Percentiles rank a stretch among this genome's conserved stretches.
These are phyloP conservation scores for Toxostoma redivivum DNA, from an alignment of 2,113 vertebrate species.

Conservation along the genomic window DNA sequence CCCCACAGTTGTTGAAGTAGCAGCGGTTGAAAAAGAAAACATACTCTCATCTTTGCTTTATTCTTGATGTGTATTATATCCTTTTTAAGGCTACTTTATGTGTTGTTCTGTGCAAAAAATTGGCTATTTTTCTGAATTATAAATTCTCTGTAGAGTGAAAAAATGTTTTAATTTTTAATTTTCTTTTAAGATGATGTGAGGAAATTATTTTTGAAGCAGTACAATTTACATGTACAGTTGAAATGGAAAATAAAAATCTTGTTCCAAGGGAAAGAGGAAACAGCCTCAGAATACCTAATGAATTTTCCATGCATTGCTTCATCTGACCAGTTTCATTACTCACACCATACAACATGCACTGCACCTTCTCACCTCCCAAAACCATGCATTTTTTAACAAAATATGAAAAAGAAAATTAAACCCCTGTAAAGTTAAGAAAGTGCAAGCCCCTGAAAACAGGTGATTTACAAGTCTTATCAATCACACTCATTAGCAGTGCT, in stretches of 20 bases:
- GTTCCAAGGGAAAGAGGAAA: slow-evolving; percentile 3
- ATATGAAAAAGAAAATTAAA: background rate
- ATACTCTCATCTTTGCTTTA: background rate
- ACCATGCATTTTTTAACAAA: background rate
- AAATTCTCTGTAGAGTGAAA: background rate
- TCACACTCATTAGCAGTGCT: background rate
- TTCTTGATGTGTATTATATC: background rate
- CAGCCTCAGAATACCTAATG: background rate
- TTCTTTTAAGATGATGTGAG: background rate
- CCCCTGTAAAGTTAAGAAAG: background rate
- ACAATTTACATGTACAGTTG: background rate
- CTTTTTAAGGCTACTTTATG: background rate
- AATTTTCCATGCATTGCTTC: background rate
- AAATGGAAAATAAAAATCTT: slow-evolving; percentile 5
- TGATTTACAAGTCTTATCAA: background rate
- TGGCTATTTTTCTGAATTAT: background rate
- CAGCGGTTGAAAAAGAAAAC: background rate
- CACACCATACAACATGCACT: background rate
- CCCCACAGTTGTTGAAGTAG: background rate
- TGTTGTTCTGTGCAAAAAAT: background rate
- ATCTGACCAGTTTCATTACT: background rate
- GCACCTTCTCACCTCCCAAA: background rate
- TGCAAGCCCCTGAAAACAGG: background rate
- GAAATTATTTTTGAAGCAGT: background rate
- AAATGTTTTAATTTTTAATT: background rate